These are phyloP conservation scores for Eulemur albifrons DNA, from an alignment of 2,797 vertebrate species.

Conservation along the genomic window DNA sequence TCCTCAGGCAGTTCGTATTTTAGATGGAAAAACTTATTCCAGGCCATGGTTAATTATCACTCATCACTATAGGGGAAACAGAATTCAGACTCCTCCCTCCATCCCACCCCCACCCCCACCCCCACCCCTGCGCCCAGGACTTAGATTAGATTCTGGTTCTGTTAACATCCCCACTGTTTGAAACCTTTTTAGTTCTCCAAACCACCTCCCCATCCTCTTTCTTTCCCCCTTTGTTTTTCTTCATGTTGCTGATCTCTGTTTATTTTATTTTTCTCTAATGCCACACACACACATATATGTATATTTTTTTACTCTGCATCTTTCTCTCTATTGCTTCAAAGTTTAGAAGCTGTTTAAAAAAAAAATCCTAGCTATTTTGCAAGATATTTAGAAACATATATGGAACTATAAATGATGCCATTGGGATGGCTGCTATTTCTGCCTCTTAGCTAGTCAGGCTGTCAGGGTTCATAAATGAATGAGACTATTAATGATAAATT, in stretches of 20 bases:
- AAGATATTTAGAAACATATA: background rate
- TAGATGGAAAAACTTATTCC: slow-evolving; percentile 49
- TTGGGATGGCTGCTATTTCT: background rate
- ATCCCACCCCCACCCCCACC: no score
- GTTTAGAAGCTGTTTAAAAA: background rate
- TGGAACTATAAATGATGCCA: background rate
- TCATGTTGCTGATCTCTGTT: background rate
- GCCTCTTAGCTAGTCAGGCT: background rate
- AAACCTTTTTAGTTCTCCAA: background rate
- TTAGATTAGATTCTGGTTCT: background rate
- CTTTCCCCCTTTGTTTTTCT: background rate
- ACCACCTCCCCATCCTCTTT: no score
- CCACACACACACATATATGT: no score
- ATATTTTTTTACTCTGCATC: background rate
- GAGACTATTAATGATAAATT: background rate
- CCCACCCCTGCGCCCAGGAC: background rate
- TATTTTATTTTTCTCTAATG: background rate
- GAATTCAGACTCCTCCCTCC: background rate
- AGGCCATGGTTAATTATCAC: slow-evolving; percentile 14
- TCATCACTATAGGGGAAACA: background rate
- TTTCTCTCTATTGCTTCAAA: background rate
- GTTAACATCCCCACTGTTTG: background rate
- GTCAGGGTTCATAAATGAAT: background rate
- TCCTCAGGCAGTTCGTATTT: slow-evolving; percentile 35
- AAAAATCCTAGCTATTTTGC: slow-evolving; percentile 35